Evolutionary conservation across 1,140 invertebrate species (phyloP).

Genomic region (Leptestheria dahalacensis): DNA sequence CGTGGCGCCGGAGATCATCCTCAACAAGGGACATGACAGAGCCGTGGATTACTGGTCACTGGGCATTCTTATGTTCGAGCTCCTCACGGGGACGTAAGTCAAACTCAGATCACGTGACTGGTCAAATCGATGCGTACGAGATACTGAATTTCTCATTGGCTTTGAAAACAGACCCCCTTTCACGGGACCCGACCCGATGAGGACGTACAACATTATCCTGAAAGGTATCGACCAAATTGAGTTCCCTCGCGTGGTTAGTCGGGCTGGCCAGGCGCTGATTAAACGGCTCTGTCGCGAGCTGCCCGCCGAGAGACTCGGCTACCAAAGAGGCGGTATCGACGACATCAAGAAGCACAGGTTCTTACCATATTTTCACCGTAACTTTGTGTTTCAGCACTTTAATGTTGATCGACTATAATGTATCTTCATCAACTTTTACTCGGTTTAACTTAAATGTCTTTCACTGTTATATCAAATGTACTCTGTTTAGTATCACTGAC

Average conservation of each 20-base stretch:
- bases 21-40: conserved; percentile 82
- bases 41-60: conserved; percentile 90
- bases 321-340: conserved; percentile 71
- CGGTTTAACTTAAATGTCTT: not conserved
- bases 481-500: too few species aligned
- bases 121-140: not conserved
- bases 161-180: conserved; percentile 66
- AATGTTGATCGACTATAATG: too few species aligned
- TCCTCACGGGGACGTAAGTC: conserved; percentile 54
- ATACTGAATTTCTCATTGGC: not conserved
- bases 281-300: conserved; percentile 73
- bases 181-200: conserved; percentile 77
- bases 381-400: conserved; percentile 1
- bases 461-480: conserved; percentile 19
- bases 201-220: conserved; percentile 89
- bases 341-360: conserved; percentile 84
- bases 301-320: conserved; percentile 83
- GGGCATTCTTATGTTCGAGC: conserved; percentile 81
- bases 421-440: too few species aligned
- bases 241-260: conserved; percentile 62
- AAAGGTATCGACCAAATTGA: conserved; percentile 81
- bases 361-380: conserved; percentile 10
- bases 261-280: conserved; percentile 65
- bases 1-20: conserved; percentile 81
- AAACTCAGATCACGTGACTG: not conserved